Percentiles rank a stretch among this genome's conserved stretches.
Evolutionary conservation across 2,888 invertebrate species (phyloP).

Genomic region (Agrochola macilenta): DNA sequence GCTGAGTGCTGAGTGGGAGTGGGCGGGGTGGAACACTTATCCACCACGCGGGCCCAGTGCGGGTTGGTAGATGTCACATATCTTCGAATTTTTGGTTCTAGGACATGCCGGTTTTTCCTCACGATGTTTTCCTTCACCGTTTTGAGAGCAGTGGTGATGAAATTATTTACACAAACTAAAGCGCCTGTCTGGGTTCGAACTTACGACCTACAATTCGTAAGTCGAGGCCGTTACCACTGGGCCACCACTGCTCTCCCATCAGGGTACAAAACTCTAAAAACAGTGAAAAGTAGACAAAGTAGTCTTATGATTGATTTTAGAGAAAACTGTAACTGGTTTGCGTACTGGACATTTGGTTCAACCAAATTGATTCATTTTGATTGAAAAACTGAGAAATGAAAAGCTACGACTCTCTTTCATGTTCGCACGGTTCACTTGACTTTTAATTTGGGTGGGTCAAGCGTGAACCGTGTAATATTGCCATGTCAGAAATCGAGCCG

Average conservation of each 20-base stretch:
- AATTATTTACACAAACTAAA: no score
- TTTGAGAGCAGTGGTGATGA: no score
- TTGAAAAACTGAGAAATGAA: background rate
- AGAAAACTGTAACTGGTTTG: background rate
- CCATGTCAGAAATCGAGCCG: background rate
- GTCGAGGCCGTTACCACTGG: no score
- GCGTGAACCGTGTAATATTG: constrained; percentile 6
- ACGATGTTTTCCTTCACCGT: no score
- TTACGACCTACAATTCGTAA: no score
- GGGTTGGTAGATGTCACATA: no score
- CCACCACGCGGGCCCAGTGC: no score
- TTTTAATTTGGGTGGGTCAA: constrained; percentile 22
- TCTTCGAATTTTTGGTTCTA: no score
- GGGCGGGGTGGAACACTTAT: no score
- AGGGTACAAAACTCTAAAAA: background rate
- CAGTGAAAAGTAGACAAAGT: background rate
- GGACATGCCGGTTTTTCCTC: no score
- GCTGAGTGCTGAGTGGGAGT: no score
- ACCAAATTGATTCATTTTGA: background rate
- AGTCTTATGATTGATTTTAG: background rate
- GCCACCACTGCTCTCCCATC: background rate
- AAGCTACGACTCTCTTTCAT: constrained; percentile 6
- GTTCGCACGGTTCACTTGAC: constrained; percentile 3
- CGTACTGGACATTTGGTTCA: background rate
- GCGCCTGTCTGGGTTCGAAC: no score